Evolutionary conservation across 2,888 invertebrate species (phyloP).

Genomic region (Synergus japonicus): DNA sequence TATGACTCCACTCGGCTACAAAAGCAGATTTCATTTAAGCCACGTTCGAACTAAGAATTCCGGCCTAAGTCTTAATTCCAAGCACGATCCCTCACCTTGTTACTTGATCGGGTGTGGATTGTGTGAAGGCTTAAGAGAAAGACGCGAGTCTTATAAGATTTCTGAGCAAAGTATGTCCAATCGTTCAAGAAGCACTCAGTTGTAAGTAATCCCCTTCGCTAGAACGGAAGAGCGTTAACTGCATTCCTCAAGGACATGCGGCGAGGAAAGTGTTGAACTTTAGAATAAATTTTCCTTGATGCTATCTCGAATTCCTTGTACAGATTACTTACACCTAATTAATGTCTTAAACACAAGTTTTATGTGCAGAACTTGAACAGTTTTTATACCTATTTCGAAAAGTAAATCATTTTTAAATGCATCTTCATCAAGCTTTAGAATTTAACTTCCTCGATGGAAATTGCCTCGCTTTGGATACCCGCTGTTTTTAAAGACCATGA

Average conservation of each 20-base stretch:
- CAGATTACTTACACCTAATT: neutral
- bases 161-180: slow-evolving; percentile 29
- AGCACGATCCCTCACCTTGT: neutral
- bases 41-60: neutral
- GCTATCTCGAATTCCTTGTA: neutral
- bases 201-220: slow-evolving; percentile 18
- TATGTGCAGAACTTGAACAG: neutral
- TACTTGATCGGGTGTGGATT: slow-evolving; percentile 20
- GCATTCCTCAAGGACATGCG: slow-evolving; percentile 27
- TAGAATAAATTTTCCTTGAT: neutral
- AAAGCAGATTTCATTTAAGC: slow-evolving; percentile 14
- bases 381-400: neutral
- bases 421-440: neutral
- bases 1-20: neutral
- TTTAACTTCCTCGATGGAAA: neutral
- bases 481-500: slow-evolving; percentile 16
- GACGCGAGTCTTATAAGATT: slow-evolving; percentile 24
- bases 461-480: neutral
- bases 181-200: slow-evolving; percentile 31
- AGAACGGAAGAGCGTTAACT: slow-evolving; percentile 17
- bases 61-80: slow-evolving; percentile 22
- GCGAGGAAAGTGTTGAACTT: slow-evolving; percentile 1
- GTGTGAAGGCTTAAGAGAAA: slow-evolving; percentile 26
- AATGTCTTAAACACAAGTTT: neutral
- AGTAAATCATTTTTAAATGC: neutral